Base-by-base conservation (phyloP, 23 tunicate species). In the Trididemnum nubilum region DNA sequence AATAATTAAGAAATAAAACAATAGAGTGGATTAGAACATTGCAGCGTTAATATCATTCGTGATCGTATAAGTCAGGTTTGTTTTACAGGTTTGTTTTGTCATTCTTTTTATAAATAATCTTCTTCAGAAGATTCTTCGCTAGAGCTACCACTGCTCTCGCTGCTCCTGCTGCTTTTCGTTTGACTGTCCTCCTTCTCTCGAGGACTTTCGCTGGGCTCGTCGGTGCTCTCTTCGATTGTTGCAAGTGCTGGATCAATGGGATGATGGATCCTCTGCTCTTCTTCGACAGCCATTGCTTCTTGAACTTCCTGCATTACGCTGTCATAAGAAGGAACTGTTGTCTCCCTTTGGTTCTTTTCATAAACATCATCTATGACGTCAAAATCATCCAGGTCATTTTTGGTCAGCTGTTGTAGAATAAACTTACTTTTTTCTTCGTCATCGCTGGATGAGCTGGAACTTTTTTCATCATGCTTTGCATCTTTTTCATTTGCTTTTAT, bases 201-300 rank as follows among this genome's bases (percentile, higher is more conserved):
- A 15, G 54, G 15, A 15, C 15, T 44, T 9, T 9, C 9, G 15
- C 54, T 44, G 54, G 54, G 12, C 15, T 44, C 54, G 15, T 44
- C 54, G 15, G 54, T 44, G 9, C 66, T 83, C 54, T 85, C 90
- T 22, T 31, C 34, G 22, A 85, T 85, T 1, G 90, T 85, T 1
- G 76, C 90, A 25, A 85, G 79, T 1, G 83, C 90, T 0, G 90
- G 90, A 58, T 85, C 90, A 5, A 85, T 85, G 0, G 90, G 90
- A 79, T 85, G 90, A 2, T 85, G 73, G 28, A 65, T 32, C 7
- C 39, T 32, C 1, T 34, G 77, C 32, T 64, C 82, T 4, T 85
- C 88, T 9, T 44, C 15, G 12, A 0, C 35, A 60, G 54, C 54
- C 9, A 44, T 7, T 7, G 54, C 9, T 9, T 44, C 15, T 28